Evolutionary conservation across 2,113 vertebrate species (phyloP).

Genomic region (Colius striatus): DNA sequence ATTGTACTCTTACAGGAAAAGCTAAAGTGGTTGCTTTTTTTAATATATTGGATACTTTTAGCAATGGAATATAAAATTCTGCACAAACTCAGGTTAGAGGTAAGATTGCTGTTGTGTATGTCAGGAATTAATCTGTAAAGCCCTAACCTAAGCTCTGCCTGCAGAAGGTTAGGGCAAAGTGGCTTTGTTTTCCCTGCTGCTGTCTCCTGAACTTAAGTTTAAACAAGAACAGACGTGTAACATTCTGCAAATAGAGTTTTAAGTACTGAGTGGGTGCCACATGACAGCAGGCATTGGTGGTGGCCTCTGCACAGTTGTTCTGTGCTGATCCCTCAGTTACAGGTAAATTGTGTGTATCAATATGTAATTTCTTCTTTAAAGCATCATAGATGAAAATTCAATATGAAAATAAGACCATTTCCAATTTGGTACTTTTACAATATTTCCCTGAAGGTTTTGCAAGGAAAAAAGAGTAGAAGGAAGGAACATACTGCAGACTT

Average conservation of each 20-base stretch:
- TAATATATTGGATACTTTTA: background rate
- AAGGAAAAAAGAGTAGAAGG: background rate
- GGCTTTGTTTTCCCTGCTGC: background rate
- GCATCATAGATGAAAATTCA: background rate
- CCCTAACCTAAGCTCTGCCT: background rate
- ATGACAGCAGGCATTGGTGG: background rate
- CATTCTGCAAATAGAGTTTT: background rate
- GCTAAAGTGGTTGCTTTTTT: background rate
- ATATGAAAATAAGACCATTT: background rate
- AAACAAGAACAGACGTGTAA: rapidly evolving
- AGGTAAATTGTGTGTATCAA: background rate
- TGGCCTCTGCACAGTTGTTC: background rate
- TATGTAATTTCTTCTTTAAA: background rate
- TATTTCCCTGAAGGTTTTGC: rapidly evolving
- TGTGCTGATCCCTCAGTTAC: background rate
- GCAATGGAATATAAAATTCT: constrained; percentile 37
- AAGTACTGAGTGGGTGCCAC: background rate
- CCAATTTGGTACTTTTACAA: background rate
- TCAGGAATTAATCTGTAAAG: background rate
- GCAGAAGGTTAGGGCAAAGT: background rate
- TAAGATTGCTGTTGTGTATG: background rate
- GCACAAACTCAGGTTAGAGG: background rate
- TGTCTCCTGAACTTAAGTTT: background rate
- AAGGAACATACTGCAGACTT: background rate
- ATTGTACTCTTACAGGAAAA: background rate